Evolutionary conservation across 2,113 vertebrate genomes (phyloP), one percentile per base, ranked within the genome.

Genomic region (Xenopus laevis): DNA sequence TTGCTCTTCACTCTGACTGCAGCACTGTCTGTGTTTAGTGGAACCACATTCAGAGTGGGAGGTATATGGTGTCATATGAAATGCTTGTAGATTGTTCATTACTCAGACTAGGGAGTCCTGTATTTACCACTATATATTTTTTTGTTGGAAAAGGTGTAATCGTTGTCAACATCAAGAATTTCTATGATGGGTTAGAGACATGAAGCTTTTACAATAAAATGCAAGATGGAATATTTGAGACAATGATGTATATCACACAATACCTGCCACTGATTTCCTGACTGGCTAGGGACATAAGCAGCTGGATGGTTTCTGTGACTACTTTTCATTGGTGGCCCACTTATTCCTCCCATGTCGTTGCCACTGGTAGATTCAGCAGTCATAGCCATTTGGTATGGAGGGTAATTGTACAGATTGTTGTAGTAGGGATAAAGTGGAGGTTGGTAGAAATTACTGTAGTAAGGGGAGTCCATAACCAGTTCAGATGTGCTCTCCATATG

Each of bases 381-480:
- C 83, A 91, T 79, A 30, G 86, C 85, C 88, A 96, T 89, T 88
- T 95, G 94, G 87, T 98, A 99, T 70, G 95, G 94, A 67, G 94
- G 92, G 81, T 96, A 98, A 88, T 95, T 97, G 90, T 95, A 99
- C 3, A 98, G 84, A 81, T 96, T 98, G 83, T 95, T 93, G 80
- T 95, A 98, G 72, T 94, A 81, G 11, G 95, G 90, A 82, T 97
- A 98, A 83, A 93, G 87, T 18, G 94, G 81, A 0, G 94, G 91
- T 86, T 95, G 95, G 88, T 96, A 97, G 52, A 96, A 92, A 87
- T 95, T 92, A 86, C 89, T 90, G 86, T 95, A 95, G 84, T 95
- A 98, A 81, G 93, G 79, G 59, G 93, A 83, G 77, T 98, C 97
- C 18, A 95, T 81, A 78, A 94, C 88, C 81, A 95, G 85, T 68